Base-by-base conservation (phyloP, 2,797 vertebrate species). In the Gymnothorax javanicus region DNA sequence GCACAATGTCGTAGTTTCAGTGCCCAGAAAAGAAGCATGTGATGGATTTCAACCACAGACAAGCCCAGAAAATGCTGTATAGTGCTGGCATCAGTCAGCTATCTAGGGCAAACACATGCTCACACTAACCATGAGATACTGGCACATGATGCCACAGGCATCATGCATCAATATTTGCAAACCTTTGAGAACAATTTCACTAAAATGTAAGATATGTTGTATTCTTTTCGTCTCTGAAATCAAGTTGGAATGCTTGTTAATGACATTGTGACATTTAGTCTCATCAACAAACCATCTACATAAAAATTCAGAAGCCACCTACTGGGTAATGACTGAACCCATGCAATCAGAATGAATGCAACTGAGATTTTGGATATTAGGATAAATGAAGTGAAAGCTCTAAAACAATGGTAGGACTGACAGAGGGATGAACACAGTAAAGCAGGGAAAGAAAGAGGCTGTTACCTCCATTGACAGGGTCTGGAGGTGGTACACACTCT, bases 401-500 rank as follows among this genome's bases (percentile, higher is more conserved):
- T 3, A 77, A 64, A 23, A 64, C 62, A 64, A 23, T 20, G 62
- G 5, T 62, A 62, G 62, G 62, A 69, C 23, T 7, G 64, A 25
- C 7, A 69, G 64, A 64, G 60, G 20, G 60, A 64, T 43, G 33
- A 1, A 13, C 15, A 50, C 33, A 82, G 58, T 1, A 43, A 25
- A 59, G 17, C 64, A 59, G 9, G 25, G 73, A 82, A 20, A 11
- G 54, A 52, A 56, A 33, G 56, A 79, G 25, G 62, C 1, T 50
- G 87, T 97, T 98, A 99, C 99, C 98, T 99, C 99, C 93, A 99
- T 97, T 84, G 98, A 96, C 88, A 99, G 97, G 93, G 96, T 97
- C 96, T 99, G 98, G 93, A 99, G 97, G 93, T 99, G 99, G 95
- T 99, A 99, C 92, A 99, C 92, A 92, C 96, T 99, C 96, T 99